Conservation (phyloP, 2,797 vertebrate species). For the Spinus olivaceus region DNA sequence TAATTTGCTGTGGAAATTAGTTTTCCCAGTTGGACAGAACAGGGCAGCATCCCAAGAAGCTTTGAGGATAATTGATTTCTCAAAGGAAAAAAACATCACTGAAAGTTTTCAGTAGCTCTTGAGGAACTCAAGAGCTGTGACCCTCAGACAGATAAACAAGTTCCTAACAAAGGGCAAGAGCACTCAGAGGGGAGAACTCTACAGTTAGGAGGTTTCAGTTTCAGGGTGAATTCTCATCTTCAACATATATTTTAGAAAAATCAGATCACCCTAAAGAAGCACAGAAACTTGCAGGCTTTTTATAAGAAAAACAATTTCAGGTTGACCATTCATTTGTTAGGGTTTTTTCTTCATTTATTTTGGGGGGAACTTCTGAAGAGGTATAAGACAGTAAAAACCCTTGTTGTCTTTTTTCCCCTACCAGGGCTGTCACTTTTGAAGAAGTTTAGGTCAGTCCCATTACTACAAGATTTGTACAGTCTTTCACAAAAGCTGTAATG, state of each 20-base stretch:
- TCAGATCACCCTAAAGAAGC: background rate
- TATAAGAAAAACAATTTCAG: background rate
- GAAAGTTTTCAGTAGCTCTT: background rate
- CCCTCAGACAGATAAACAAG: background rate
- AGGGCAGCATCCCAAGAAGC: background rate
- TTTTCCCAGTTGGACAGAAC: constrained; percentile 4
- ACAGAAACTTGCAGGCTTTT: background rate
- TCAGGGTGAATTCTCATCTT: background rate
- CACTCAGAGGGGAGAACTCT: background rate
- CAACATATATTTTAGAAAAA: background rate
- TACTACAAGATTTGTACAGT: background rate
- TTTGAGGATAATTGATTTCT: constrained; percentile 25
- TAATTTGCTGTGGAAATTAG: constrained; percentile 28
- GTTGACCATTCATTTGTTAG: background rate
- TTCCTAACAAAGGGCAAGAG: background rate
- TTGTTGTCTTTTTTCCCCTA: background rate
- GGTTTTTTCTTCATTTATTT: fast-evolving
- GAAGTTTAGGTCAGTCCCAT: background rate
- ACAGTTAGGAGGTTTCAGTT: background rate
- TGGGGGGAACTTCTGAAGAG: background rate
- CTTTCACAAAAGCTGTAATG: background rate
- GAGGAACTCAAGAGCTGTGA: background rate
- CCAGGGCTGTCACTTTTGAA: background rate
- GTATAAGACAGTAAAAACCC: background rate
- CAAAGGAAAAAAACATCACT: background rate